Conservation (phyloP, 2,888 invertebrate species). For the Xylocampa areola region DNA sequence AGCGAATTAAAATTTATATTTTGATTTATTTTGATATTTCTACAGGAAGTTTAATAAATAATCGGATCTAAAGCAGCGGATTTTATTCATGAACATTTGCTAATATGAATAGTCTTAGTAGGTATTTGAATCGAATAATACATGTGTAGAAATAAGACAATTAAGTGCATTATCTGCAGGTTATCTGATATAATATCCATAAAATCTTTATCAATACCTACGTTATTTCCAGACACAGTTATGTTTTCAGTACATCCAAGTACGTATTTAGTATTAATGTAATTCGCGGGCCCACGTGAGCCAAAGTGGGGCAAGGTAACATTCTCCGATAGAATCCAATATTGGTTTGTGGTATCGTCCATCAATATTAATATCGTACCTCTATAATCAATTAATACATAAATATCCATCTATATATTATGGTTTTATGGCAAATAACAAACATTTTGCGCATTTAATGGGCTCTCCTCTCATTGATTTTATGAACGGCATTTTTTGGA, state of each 20-base stretch:
- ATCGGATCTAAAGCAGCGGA: too few species aligned
- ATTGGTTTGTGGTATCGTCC: slow-evolving; percentile 15
- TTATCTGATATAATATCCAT: too few species aligned
- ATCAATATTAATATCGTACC: slow-evolving; percentile 34
- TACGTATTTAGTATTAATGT: slow-evolving; percentile 29
- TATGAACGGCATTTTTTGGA: not conserved
- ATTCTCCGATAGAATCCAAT: slow-evolving; percentile 19
- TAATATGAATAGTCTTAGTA: too few species aligned
- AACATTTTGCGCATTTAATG: not conserved
- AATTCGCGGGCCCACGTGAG: not conserved
- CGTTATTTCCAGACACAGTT: not conserved
- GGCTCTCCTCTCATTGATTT: not conserved
- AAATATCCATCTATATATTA: not conserved
- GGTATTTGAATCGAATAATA: too few species aligned
- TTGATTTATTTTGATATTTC: too few species aligned
- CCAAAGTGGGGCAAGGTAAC: slow-evolving; percentile 13
- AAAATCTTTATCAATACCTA: too few species aligned
- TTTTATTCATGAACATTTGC: too few species aligned
- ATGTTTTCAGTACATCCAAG: slow-evolving; percentile 2
- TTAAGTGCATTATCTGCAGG: too few species aligned
- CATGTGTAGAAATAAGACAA: too few species aligned
- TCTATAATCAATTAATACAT: slow-evolving; percentile 25
- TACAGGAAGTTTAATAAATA: too few species aligned
- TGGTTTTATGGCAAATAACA: slow-evolving; percentile 4
- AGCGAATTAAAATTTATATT: too few species aligned